Evolutionary conservation across 2,888 invertebrate genomes (phyloP), one percentile per base, ranked within the genome.

Genomic region (Orgyia antiqua): DNA sequence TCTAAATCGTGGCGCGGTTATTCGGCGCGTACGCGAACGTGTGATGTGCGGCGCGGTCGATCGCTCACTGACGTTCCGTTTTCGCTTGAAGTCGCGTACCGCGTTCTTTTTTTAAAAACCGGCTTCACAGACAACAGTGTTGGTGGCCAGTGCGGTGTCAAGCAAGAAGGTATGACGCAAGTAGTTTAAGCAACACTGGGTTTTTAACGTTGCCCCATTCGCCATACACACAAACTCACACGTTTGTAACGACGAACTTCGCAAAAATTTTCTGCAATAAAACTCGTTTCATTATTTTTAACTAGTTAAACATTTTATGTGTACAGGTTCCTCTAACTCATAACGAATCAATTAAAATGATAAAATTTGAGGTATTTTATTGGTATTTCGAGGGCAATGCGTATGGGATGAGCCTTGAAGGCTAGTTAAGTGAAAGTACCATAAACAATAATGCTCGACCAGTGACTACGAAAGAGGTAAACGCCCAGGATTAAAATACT

Each of bases 161-260:
- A 42, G 40, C 63, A 64, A 70, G 68, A 66, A 51, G 43, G 48
- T 55, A 42, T 84, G 83, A 82, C 80, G 83, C 80, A 83, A 83
- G 77, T 54, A 28, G 67, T 82, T 84, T 82, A 70, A 74, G 73
- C 82, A 83, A 76, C 62, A 47, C 49, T 55, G 54, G 59, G 52
- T 55, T 75, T 74, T 75, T 72, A n/a, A 68, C 58, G 54, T 72
- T 68, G 71, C 65, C 58, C 51, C 73, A 67, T 59, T 59, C 53
- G 47, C 50, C 58, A 53, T 51, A 55, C 24, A 24, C 55, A 53
- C 48, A 49, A n/a, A n/a, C n/a, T n/a, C n/a, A n/a, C n/a, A n/a
- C n/a, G 42, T 36, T 51, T 27, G 24, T 31, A 42, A 40, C 31
- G 24, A 20, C 25, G 33, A 42, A 33, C 36, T 51, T 43, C 41